These are phyloP conservation scores for Lasioglossum leucozonium DNA, from an alignment of 2,888 invertebrate genomes.

Conservation along the genomic window DNA sequence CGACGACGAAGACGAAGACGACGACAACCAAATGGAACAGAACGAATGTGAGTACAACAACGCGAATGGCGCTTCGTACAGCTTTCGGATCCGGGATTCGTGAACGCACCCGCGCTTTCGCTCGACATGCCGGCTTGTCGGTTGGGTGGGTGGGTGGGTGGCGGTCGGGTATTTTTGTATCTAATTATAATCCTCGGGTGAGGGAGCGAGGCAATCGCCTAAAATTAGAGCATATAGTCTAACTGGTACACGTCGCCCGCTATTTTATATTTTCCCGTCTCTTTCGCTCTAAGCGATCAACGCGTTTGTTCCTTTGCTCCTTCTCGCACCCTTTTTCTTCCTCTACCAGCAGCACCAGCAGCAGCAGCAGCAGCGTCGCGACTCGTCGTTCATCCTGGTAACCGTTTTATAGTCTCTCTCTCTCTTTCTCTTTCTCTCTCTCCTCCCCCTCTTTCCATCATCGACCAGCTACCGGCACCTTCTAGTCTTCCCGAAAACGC, in stretches of 20 bases:
- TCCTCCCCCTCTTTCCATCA: constrained; percentile 26
- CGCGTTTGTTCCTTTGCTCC: constrained; percentile 22
- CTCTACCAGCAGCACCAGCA: constrained; percentile 3
- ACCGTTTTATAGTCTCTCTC: constrained; percentile 56
- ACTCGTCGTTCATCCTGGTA: constrained; percentile 64
- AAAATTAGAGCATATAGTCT: constrained; percentile 84
- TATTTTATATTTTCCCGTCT: constrained; percentile 76
- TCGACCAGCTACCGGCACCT: constrained; percentile 23
- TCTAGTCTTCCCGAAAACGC: constrained; percentile 18
- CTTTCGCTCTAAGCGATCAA: constrained; percentile 44
- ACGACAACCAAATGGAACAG: constrained; percentile 40
- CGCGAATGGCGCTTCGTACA: constrained; percentile 46
- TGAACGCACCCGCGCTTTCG: constrained; percentile 73
- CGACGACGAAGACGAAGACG: constrained; percentile 1
- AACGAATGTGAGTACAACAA: constrained; percentile 48
- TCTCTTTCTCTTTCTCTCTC: constrained; percentile 22
- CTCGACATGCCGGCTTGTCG: constrained; percentile 59
- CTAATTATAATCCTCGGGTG: constrained; percentile 84
- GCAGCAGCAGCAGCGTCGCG: constrained; percentile 20
- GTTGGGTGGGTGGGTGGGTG: constrained; percentile 67
- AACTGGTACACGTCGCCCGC: constrained; percentile 76
- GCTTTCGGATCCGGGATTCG: constrained; percentile 60
- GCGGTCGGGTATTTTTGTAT: constrained; percentile 83
- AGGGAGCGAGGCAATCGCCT: constrained; percentile 84
- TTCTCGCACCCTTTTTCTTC: constrained; percentile 44